phyloP scores from a whole-genome alignment of 2,888 invertebrate species.

The Andrena praecox region DNA sequence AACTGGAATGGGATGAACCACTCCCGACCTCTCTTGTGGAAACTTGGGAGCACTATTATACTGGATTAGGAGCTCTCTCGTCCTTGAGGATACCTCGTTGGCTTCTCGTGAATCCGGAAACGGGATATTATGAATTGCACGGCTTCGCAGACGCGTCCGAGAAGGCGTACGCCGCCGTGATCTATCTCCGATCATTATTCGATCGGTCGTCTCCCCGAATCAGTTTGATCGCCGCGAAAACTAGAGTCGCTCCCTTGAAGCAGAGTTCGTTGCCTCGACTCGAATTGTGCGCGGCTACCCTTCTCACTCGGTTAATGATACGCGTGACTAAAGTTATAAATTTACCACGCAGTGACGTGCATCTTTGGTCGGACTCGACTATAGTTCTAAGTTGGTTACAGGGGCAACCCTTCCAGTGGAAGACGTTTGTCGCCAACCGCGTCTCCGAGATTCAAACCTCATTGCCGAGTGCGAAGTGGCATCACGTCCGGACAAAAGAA shows the following conservation, averaged over 20 bases:
- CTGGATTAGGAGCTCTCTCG: neutral
- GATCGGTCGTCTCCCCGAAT: neutral
- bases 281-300: too few species aligned
- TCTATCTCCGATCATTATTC: too few species aligned
- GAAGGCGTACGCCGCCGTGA: neutral
- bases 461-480: neutral
- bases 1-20: conserved; percentile 3
- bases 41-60: neutral
- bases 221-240: too few species aligned
- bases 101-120: neutral
- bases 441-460: neutral
- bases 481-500: too few species aligned
- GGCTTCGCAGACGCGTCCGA: neutral
- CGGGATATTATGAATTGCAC: neutral
- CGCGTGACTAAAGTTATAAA: too few species aligned
- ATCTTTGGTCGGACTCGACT: too few species aligned
- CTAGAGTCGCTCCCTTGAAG: too few species aligned
- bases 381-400: neutral
- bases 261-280: too few species aligned
- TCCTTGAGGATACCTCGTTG: neutral
- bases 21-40: neutral
- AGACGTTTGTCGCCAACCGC: neutral
- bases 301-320: too few species aligned
- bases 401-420: neutral
- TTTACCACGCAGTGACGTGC: too few species aligned